Conservation (phyloP, 2,113 vertebrate genomes). For the Eidolon helvum region DNA sequence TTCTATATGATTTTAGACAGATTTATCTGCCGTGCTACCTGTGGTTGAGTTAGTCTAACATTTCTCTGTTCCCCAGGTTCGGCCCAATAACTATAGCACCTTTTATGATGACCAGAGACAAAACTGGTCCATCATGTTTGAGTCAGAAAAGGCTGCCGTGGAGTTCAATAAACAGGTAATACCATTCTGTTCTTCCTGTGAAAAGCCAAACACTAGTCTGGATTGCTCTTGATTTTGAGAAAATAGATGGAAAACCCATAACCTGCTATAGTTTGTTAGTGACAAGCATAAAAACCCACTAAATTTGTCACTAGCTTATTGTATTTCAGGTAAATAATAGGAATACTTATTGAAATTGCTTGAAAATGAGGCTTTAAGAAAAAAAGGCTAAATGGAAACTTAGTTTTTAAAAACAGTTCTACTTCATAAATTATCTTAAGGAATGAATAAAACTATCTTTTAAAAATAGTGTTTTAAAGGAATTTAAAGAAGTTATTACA, state of each 20-base stretch:
- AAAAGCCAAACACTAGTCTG: neutral
- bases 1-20: neutral
- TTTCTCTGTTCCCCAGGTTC: slow-evolving; percentile 85
- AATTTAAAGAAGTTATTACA: neutral
- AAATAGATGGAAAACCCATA: neutral
- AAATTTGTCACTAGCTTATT: neutral
- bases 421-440: neutral
- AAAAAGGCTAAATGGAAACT: neutral
- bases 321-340: slow-evolving; percentile 29
- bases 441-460: neutral
- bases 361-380: slow-evolving; percentile 5
- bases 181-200: neutral
- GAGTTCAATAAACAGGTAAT: slow-evolving; percentile 95
- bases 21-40: neutral
- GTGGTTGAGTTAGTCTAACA: neutral
- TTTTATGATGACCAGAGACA: slow-evolving; percentile 98
- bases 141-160: slow-evolving; percentile 88
- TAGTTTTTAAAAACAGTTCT: neutral
- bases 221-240: neutral
- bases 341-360: slow-evolving; percentile 24
- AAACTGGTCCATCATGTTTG: slow-evolving; percentile 99
- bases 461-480: neutral
- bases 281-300: neutral
- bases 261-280: slow-evolving; percentile 30
- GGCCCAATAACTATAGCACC: slow-evolving; percentile 93